Conservation (phyloP, 2,113 vertebrate species). For the Setophaga coronata region DNA sequence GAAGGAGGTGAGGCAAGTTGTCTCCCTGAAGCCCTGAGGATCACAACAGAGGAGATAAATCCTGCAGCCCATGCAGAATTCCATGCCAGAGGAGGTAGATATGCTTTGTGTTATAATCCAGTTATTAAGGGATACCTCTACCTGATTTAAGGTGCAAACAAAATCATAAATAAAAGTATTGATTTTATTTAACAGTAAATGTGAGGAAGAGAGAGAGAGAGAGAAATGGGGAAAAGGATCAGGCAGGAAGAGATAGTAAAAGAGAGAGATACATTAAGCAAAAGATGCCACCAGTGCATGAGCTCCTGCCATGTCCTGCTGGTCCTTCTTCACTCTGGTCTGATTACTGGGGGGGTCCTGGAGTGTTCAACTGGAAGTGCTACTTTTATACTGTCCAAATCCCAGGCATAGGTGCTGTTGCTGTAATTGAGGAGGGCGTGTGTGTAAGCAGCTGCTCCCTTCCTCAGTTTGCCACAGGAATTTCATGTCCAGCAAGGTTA, state of each 20-base stretch:
- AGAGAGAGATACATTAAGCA: neutral
- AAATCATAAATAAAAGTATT: neutral
- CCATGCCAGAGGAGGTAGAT: neutral
- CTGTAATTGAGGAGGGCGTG: too few relatives aligned
- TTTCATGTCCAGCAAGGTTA: neutral
- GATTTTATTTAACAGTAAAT: neutral
- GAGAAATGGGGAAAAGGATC: neutral
- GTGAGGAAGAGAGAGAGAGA: neutral
- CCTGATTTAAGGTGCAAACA: neutral
- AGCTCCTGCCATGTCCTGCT: neutral
- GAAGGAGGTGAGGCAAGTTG: neutral
- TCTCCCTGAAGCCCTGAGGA: neutral
- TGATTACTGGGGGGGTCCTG: neutral
- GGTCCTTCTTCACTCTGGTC: neutral
- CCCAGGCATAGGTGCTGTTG: neutral
- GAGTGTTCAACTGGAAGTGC: neutral
- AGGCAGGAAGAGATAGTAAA: neutral
- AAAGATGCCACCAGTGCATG: neutral
- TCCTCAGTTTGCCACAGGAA: neutral
- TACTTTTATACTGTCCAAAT: neutral
- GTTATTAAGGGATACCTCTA: neutral
- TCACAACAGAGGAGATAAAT: neutral
- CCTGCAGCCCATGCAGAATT: neutral
- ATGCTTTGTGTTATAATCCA: neutral
- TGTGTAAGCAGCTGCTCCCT: neutral